Evolutionary conservation across 1,140 invertebrate genomes (phyloP).

Genomic region (Aculops lycopersici): DNA sequence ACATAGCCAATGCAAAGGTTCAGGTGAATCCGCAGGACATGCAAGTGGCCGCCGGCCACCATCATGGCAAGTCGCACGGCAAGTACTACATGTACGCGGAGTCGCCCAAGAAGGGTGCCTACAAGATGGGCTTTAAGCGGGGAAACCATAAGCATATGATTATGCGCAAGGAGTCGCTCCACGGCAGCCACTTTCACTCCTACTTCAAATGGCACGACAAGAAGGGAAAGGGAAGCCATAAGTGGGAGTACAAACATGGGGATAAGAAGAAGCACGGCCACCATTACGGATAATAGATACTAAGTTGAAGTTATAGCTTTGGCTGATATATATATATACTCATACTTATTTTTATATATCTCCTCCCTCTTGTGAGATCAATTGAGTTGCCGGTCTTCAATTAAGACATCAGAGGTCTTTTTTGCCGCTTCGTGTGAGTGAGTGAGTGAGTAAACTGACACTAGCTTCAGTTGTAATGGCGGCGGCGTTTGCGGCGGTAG

Average conservation of each 20-base stretch:
- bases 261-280: neutral
- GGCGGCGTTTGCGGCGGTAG: neutral
- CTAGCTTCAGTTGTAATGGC: neutral
- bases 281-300: neutral
- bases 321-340: neutral
- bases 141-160: neutral
- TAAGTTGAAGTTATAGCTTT: neutral
- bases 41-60: neutral
- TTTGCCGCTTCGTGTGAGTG: neutral
- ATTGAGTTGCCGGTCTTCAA: neutral
- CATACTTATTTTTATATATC: neutral
- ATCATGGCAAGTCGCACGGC: neutral
- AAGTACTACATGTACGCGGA: neutral
- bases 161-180: neutral
- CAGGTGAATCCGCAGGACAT: neutral
- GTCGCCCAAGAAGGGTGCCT: neutral
- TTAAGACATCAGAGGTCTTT: neutral
- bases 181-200: neutral
- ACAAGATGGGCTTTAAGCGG: neutral
- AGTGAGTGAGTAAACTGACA: neutral
- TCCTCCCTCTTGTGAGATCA: neutral
- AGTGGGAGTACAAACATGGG: neutral
- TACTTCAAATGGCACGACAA: neutral
- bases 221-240: neutral
- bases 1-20: neutral